Evolutionary conservation across 2,797 vertebrate species (phyloP), one percentile per base, ranked within the genome.

Genomic region (Acropternis orthonyx): DNA sequence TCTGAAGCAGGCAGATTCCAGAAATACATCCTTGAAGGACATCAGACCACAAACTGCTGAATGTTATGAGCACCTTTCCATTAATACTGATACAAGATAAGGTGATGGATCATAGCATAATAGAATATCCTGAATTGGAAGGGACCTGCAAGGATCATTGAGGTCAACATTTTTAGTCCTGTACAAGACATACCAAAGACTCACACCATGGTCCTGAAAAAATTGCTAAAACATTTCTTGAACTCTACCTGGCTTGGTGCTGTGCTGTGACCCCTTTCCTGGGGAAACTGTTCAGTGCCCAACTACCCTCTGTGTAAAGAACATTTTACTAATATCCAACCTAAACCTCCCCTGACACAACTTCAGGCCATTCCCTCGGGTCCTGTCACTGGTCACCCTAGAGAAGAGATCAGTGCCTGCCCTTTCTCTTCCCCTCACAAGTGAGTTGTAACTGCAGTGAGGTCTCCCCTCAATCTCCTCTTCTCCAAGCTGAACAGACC

Each of bases 81-180:
- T 77, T 74, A 69, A 58, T 63, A 48, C 15, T 54, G 37, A 37
- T 58, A 22, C 19, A 88, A 54, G 12, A 14, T 72, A 49, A 54
- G 8, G 9, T 76, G 32, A 37, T 65, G 26, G 22, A 18, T n/a
- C 30, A 14, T 5, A 44, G 28, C 44, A 46, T 51, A 2, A 44
- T 24, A 39, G 36, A 63, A 26, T 63, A 39, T 71, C 39, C 20
- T 22, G 28, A 56, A 20, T 5, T 77, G 17, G 58, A 77, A 65
- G 51, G 20, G 15, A 44, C 62, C 10, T 3, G 44, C 41, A 65
- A n/a, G 22, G 41, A 44, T 44, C 32, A 44, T 44, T 0, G 0
- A 44, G 4, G n/a, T 28, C 34, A 55, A 3, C 13, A n/a, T 28
- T 37, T 28, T 14, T 30, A 44, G 28, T 24, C 14, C 14, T 30